Conservation (phyloP, 2,113 vertebrate genomes). For the Zosterops pallidus region DNA sequence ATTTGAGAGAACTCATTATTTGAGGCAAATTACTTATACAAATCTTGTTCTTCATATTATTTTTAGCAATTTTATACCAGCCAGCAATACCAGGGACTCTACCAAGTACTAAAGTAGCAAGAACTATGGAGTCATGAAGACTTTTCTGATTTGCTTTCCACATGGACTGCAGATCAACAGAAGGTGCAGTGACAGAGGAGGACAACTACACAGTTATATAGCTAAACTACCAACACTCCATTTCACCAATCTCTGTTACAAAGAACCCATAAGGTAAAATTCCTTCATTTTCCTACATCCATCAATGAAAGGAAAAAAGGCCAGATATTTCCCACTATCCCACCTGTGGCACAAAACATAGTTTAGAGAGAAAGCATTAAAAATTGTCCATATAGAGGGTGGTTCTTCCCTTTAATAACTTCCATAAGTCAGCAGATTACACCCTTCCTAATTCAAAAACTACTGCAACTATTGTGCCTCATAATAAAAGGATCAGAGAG, state of each 20-base stretch:
- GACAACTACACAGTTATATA: not conserved
- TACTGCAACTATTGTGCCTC: not conserved
- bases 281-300: not conserved
- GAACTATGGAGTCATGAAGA: not conserved
- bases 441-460: not conserved
- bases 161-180: not conserved
- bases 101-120: not conserved
- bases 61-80: not conserved
- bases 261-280: not conserved
- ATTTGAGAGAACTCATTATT: not conserved
- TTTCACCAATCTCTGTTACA: not conserved
- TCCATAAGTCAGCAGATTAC: not conserved
- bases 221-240: not conserved
- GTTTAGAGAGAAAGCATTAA: not conserved
- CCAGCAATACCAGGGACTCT: not conserved
- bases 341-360: rapidly evolving
- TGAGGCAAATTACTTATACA: constrained; percentile 10
- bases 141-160: not conserved
- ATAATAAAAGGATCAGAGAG: not conserved
- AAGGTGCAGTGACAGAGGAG: not conserved
- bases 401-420: not conserved
- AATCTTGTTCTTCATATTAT: not conserved
- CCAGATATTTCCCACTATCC: not conserved
- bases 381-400: not conserved
- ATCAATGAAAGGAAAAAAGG: not conserved